Conservation (phyloP, 2,113 vertebrate species). For the Periophthalmus modestus region DNA sequence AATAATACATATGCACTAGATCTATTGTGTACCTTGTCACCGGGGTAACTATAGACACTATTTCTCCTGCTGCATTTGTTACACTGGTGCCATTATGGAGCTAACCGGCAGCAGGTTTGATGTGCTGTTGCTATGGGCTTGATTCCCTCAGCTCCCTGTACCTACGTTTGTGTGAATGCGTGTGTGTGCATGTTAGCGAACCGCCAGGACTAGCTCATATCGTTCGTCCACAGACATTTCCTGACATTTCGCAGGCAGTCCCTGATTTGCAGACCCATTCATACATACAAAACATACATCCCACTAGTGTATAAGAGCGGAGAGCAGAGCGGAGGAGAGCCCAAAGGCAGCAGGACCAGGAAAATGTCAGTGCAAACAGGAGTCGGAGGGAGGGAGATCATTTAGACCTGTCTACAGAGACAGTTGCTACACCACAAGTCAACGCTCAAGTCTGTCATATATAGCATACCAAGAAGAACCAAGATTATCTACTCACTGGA, state of each 20-base stretch:
- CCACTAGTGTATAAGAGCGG: slow-evolving; percentile 5
- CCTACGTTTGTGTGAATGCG: not conserved
- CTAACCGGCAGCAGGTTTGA: slow-evolving; percentile 45
- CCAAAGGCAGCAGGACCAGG: slow-evolving; percentile 61
- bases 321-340: slow-evolving; percentile 43
- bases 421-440: slow-evolving; percentile 34
- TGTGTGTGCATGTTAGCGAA: slow-evolving; percentile 13
- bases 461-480: slow-evolving; percentile 1
- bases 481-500: not conserved
- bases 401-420: slow-evolving; percentile 65
- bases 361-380: slow-evolving; percentile 72
- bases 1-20: too few relatives aligned
- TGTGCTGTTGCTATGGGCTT: slow-evolving; percentile 32
- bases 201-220: slow-evolving; percentile 71
- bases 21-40: too few relatives aligned
- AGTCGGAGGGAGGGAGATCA: slow-evolving; percentile 58
- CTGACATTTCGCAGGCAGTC: slow-evolving; percentile 73
- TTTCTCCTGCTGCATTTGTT: slow-evolving; percentile 31
- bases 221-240: slow-evolving; percentile 73
- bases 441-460: slow-evolving; percentile 28
- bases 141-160: slow-evolving; percentile 20
- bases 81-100: slow-evolving; percentile 37
- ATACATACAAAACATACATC: slow-evolving; percentile 14
- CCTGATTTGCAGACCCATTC: slow-evolving; percentile 37
- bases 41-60: not conserved